Percentiles rank a stretch among this genome's conserved stretches.
Conservation (phyloP, 2,888 invertebrate species). For the Hemithea aestivaria region DNA sequence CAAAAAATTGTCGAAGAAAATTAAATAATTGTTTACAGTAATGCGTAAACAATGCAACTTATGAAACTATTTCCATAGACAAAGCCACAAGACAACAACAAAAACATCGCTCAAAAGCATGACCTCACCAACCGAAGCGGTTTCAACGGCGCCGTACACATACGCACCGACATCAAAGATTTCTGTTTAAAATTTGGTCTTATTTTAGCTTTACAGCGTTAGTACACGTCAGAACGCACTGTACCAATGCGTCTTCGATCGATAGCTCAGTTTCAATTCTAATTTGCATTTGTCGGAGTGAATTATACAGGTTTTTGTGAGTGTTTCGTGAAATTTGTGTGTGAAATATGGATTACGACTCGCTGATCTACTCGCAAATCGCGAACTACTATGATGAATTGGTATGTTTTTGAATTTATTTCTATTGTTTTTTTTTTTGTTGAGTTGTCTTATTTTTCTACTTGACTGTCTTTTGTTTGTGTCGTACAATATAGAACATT, state of each 20-base stretch:
- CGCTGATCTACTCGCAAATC: slow-evolving; percentile 81
- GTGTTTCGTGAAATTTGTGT: slow-evolving; percentile 9
- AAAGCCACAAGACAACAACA: not conserved
- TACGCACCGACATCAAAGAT: slow-evolving; percentile 64
- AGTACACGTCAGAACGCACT: slow-evolving; percentile 70
- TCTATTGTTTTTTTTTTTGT: not conserved
- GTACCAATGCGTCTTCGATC: slow-evolving; percentile 75
- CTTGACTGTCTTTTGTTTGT: too few species aligned
- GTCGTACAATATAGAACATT: too few species aligned
- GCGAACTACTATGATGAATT: slow-evolving; percentile 81
- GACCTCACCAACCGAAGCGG: slow-evolving; percentile 23
- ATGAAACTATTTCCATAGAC: too few species aligned
- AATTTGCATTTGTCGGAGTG: slow-evolving; percentile 19
- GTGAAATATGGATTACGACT: slow-evolving; percentile 81
- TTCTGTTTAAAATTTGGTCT: slow-evolving; percentile 80
- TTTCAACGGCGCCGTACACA: slow-evolving; percentile 57
- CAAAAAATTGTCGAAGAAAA: too few species aligned
- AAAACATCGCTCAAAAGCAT: not conserved
- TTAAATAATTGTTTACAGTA: too few species aligned
- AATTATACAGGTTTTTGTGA: slow-evolving; percentile 26
- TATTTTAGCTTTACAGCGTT: slow-evolving; percentile 79
- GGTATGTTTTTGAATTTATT: slow-evolving; percentile 53
- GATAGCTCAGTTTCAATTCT: slow-evolving; percentile 46
- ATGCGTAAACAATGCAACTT: too few species aligned
- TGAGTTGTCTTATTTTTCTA: too few species aligned